Conservation (phyloP, 2,888 invertebrate species). For the Terebella lapidaria region DNA sequence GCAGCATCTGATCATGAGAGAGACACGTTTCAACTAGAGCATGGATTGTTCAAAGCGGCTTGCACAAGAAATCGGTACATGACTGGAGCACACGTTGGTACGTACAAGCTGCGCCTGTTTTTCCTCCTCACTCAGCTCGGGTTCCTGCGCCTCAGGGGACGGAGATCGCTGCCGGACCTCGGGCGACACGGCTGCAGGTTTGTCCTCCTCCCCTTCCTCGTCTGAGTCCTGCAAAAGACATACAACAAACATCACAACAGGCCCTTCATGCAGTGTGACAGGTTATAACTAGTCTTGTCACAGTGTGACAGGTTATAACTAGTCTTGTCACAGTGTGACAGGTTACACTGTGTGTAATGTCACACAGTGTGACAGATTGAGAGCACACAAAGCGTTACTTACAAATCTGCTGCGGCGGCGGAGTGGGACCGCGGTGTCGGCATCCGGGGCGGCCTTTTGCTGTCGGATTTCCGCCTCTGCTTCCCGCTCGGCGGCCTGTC, state of each 20-base stretch:
- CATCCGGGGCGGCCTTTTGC: not conserved
- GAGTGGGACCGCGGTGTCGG: not conserved
- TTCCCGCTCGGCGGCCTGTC: slow-evolving; percentile 4
- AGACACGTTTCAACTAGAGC: not conserved
- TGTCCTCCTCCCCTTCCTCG: slow-evolving; percentile 15
- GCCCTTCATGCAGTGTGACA: too few relatives aligned
- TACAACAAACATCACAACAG: too few relatives aligned
- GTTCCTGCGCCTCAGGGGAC: slow-evolving; percentile 16
- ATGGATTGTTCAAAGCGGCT: not conserved
- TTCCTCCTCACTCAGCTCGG: slow-evolving; percentile 50
- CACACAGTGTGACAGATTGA: too few relatives aligned
- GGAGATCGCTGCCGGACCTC: slow-evolving; percentile 3
- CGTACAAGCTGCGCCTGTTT: slow-evolving; percentile 49
- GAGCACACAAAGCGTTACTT: too few relatives aligned
- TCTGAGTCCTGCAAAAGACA: slow-evolving; percentile 19
- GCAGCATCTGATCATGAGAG: slow-evolving; percentile 63
- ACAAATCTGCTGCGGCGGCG: not conserved
- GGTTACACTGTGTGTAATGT: too few relatives aligned
- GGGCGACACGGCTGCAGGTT: slow-evolving; percentile 6
- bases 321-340: too few relatives aligned
- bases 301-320: too few relatives aligned
- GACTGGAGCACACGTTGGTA: too few relatives aligned
- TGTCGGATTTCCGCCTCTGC: not conserved
- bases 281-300: too few relatives aligned
- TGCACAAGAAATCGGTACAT: not conserved